Evolutionary conservation across 2,797 vertebrate species (phyloP).

Genomic region (Triplophysa yarkandensis): DNA sequence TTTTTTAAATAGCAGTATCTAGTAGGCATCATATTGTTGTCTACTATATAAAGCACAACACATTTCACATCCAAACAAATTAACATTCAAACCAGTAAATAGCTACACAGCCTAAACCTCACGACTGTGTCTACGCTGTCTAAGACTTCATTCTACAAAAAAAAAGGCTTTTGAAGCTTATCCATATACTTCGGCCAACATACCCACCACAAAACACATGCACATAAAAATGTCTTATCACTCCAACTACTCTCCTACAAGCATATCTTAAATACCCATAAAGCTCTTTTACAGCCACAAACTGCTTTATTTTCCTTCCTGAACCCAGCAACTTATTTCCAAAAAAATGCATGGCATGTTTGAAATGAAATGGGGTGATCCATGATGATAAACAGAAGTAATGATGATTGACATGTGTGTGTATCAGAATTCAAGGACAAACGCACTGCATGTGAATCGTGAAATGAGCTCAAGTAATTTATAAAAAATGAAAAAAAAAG

Average conservation of each 20-base stretch:
- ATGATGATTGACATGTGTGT: not conserved
- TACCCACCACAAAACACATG: conserved; percentile 19
- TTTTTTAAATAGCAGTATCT: not conserved
- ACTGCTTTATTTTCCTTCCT: conserved; percentile 15
- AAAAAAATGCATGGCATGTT: conserved; percentile 13
- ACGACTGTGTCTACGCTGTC: not conserved
- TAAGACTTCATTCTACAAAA: not conserved
- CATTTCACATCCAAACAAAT: not conserved
- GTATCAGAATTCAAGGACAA: not conserved
- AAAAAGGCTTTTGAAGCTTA: not conserved
- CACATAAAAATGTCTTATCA: not conserved
- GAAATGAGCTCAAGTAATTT: not conserved
- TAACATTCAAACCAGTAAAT: not conserved
- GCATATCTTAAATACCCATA: not conserved
- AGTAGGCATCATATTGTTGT: not conserved
- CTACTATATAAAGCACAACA: not conserved
- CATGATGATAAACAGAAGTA: not conserved
- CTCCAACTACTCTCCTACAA: not conserved
- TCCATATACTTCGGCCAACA: not conserved
- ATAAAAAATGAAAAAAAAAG: not conserved
- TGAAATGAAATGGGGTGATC: conserved; percentile 16
- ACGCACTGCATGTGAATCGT: conserved; percentile 3
- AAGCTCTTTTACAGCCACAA: not conserved
- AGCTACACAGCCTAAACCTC: too few relatives aligned
- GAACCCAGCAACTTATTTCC: not conserved